phyloP scores from a whole-genome alignment of 2,113 vertebrate species.

The Strix uralensis region DNA sequence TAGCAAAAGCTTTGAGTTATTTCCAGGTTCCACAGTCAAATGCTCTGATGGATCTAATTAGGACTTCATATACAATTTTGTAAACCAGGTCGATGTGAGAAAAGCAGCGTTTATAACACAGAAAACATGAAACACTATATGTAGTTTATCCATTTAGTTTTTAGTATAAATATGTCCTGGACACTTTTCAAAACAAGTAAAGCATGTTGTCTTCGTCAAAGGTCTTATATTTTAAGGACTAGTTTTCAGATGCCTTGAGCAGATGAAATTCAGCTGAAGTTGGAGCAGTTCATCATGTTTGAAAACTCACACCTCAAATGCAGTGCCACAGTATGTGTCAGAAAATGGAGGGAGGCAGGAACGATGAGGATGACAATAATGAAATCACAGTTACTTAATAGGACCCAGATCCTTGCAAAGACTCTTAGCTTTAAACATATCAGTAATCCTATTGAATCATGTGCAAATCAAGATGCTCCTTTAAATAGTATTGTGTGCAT shows the following conservation, averaged over 20 bases:
- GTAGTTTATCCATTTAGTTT: not conserved
- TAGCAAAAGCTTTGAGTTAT: not conserved
- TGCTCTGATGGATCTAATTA: not conserved
- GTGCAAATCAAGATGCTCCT: not conserved
- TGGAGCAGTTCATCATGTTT: not conserved
- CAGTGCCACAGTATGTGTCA: not conserved
- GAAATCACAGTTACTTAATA: not conserved
- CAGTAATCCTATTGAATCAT: not conserved
- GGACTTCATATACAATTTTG: not conserved
- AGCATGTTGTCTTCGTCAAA: not conserved
- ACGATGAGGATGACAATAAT: not conserved
- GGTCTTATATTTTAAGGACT: not conserved
- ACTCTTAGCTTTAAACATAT: conserved; percentile 19
- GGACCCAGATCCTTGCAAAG: conserved; percentile 20
- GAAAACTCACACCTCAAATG: not conserved
- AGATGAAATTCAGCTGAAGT: not conserved
- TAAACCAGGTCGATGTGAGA: not conserved
- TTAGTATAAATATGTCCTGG: not conserved
- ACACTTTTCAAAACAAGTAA: not conserved
- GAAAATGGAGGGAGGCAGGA: not conserved
- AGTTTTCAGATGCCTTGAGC: not conserved
- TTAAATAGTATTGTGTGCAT: not conserved
- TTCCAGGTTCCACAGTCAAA: not conserved
- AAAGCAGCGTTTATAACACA: not conserved
- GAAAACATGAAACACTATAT: fast-evolving